Evolutionary conservation across 2,113 vertebrate species (phyloP).

Genomic region (Acanthisitta chloris): DNA sequence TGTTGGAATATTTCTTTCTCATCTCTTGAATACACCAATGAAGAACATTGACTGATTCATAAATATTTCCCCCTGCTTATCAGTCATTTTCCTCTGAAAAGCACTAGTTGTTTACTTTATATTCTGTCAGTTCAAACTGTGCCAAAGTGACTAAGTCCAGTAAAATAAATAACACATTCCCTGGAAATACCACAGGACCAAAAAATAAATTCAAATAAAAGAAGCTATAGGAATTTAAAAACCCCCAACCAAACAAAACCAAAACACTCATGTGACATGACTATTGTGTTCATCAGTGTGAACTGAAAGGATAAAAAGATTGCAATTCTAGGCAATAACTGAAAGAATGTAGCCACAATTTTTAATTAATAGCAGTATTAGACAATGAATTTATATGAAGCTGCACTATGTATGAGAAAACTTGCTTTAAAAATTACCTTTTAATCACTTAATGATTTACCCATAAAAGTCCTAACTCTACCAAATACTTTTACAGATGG

Average conservation of each 20-base stretch:
- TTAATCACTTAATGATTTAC: neutral
- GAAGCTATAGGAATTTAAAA: neutral
- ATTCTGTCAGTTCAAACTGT: neutral
- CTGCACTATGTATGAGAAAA: neutral
- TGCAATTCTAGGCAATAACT: neutral
- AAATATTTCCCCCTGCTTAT: neutral
- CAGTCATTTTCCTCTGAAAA: neutral
- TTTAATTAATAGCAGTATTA: neutral
- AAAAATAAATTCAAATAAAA: neutral
- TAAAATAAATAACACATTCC: constrained; percentile 12
- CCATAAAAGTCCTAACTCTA: neutral
- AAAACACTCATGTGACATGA: neutral
- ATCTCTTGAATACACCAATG: neutral
- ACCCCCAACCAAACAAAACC: no score
- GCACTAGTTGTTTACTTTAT: neutral
- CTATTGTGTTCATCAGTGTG: neutral
- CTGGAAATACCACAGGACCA: neutral
- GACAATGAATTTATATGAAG: neutral
- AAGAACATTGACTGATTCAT: neutral
- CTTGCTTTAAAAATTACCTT: neutral
- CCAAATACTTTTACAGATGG: neutral
- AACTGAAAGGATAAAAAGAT: neutral
- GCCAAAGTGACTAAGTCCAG: neutral
- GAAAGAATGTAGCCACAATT: neutral
- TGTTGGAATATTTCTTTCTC: neutral